phyloP scores from a whole-genome alignment of 2,888 invertebrate species.

The Diabrotica balteata region DNA sequence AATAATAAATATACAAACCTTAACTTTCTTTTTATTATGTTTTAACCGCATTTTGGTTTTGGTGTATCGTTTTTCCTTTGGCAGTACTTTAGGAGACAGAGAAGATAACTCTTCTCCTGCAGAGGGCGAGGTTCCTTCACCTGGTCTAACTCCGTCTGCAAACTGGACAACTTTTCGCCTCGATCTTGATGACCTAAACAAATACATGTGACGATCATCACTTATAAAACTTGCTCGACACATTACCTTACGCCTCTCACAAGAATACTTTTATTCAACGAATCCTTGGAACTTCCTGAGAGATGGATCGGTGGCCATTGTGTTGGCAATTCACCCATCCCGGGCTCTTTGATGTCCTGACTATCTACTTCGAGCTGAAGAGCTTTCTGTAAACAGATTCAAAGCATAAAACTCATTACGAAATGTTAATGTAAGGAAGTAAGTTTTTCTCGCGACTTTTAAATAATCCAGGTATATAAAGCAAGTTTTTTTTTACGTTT shows the following conservation, averaged over 20 bases:
- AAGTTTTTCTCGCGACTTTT: no score
- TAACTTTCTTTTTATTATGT: constrained; percentile 65
- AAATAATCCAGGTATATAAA: no score
- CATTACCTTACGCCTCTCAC: constrained; percentile 56
- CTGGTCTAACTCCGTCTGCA: constrained; percentile 68
- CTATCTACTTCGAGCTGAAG: constrained; percentile 49
- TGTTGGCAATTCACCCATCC: constrained; percentile 34
- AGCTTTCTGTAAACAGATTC: constrained; percentile 43
- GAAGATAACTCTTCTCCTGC: constrained; percentile 69
- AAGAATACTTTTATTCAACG: constrained; percentile 65
- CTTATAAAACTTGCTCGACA: not conserved
- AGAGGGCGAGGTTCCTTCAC: constrained; percentile 66
- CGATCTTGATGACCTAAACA: constrained; percentile 2
- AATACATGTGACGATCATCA: not conserved
- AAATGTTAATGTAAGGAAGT: no score
- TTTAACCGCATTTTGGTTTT: constrained; percentile 63
- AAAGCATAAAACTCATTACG: no score
- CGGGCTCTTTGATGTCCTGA: constrained; percentile 38
- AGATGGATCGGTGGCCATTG: constrained; percentile 54
- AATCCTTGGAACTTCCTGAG: constrained; percentile 56
- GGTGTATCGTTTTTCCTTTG: constrained; percentile 63
- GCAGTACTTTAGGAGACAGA: constrained; percentile 63
- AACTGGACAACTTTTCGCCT: constrained; percentile 62
- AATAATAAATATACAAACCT: constrained; percentile 53
- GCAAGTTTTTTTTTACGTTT: no score